Percentiles rank a stretch among this genome's conserved stretches.
Evolutionary conservation across 2,888 invertebrate species (phyloP).

Genomic region (Stramonita haemastoma): DNA sequence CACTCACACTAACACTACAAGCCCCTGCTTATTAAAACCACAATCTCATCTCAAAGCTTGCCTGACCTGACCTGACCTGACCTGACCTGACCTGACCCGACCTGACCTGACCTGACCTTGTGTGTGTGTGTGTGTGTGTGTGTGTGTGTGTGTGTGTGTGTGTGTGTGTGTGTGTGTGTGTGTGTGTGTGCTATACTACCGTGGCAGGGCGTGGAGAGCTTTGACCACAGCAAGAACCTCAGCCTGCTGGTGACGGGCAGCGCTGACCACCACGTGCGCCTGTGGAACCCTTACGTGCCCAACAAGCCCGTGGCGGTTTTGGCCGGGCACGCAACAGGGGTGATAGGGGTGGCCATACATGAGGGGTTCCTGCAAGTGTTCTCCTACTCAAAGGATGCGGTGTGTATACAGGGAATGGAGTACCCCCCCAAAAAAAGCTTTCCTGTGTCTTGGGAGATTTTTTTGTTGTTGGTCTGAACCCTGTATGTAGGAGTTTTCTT

Average conservation of each 20-base stretch:
- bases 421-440: not conserved
- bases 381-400: slow-evolving; percentile 76
- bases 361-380: slow-evolving; percentile 73
- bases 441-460: too few species aligned
- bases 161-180: slow-evolving; percentile 17
- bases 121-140: too few species aligned
- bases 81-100: too few species aligned
- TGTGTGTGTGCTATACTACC: slow-evolving; percentile 21
- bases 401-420: slow-evolving; percentile 57
- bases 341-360: slow-evolving; percentile 75
- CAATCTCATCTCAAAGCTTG: not conserved
- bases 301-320: slow-evolving; percentile 74
- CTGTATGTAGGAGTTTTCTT: too few species aligned
- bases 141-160: not conserved
- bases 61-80: not conserved
- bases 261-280: slow-evolving; percentile 72
- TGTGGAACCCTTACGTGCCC: slow-evolving; percentile 78
- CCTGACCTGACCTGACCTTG: too few species aligned
- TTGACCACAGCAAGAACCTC: slow-evolving; percentile 74
- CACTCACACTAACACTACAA: not conserved
- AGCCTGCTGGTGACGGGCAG: slow-evolving; percentile 76
- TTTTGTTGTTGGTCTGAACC: too few species aligned
- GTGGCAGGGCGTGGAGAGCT: slow-evolving; percentile 72
- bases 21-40: not conserved
- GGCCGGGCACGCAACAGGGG: slow-evolving; percentile 73